A percentile compares a stretch with the other conserved stretches of the same genome.
Evolutionary conservation across 2,113 vertebrate species (phyloP).

Genomic region (Centrocercus urophasianus): DNA sequence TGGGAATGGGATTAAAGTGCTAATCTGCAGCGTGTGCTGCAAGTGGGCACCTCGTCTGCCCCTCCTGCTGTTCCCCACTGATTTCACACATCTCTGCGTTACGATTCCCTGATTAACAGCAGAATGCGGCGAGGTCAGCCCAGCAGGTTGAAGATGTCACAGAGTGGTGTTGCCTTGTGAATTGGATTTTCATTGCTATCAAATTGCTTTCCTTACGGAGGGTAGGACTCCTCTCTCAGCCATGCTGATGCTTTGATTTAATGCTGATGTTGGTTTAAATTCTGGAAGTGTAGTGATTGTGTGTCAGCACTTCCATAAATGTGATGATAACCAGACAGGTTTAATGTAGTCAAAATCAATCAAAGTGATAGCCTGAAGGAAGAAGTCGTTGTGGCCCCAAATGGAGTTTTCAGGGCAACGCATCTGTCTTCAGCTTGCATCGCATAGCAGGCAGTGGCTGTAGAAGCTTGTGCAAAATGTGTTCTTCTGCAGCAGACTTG

Average conservation of each 20-base stretch:
- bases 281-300: background rate
- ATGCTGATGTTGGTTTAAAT: background rate
- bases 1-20: background rate
- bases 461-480: background rate
- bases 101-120: rapidly evolving
- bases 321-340: background rate
- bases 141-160: background rate
- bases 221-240: background rate
- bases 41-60: background rate
- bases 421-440: rapidly evolving
- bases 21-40: rapidly evolving
- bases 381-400: background rate
- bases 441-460: background rate
- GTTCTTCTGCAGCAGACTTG: background rate
- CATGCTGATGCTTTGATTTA: rapidly evolving
- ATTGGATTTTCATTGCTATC: background rate
- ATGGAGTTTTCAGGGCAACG: background rate
- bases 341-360: background rate
- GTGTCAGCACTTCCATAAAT: rapidly evolving
- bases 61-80: background rate
- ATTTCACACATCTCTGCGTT: rapidly evolving
- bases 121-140: rapidly evolving
- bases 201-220: background rate
- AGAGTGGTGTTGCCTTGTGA: rapidly evolving
- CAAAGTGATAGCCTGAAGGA: background rate